Percentiles rank a stretch among this genome's conserved stretches.
Evolutionary conservation across 2,797 vertebrate species (phyloP).

Genomic region (Gallirallus australis): DNA sequence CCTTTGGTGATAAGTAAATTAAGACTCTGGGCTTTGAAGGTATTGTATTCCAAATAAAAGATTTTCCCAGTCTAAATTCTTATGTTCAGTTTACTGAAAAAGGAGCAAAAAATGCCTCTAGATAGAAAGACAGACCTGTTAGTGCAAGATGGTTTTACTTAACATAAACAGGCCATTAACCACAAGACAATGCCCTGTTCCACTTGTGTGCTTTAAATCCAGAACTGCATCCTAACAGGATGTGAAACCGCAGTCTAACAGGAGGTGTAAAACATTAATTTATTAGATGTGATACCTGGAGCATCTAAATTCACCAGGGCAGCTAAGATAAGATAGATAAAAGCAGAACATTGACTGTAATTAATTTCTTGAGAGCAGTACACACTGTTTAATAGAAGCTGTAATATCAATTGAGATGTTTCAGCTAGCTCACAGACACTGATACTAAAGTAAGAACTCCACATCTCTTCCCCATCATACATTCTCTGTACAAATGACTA

Average conservation of each 20-base stretch:
- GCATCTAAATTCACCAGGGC: slow-evolving; percentile 31
- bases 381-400: background rate
- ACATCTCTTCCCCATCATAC: background rate
- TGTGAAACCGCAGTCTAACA: background rate
- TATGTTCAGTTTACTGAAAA: background rate
- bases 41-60: background rate
- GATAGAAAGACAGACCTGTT: background rate
- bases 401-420: background rate
- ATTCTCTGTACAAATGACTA: background rate
- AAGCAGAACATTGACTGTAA: slow-evolving; percentile 27
- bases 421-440: background rate
- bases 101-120: background rate
- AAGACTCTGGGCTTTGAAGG: background rate
- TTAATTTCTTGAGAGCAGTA: background rate
- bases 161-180: background rate
- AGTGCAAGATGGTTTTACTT: background rate
- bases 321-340: slow-evolving; percentile 53
- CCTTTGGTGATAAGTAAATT: background rate
- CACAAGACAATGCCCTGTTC: background rate
- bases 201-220: background rate
- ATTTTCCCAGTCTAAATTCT: background rate
- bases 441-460: background rate
- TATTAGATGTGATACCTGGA: slow-evolving; percentile 31
- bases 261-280: background rate
- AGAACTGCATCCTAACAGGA: background rate